A percentile compares a stretch with the other conserved stretches of the same genome.
phyloP scores from a whole-genome alignment of 2,888 invertebrate genomes.

The Lycocerus yunnanus region DNA sequence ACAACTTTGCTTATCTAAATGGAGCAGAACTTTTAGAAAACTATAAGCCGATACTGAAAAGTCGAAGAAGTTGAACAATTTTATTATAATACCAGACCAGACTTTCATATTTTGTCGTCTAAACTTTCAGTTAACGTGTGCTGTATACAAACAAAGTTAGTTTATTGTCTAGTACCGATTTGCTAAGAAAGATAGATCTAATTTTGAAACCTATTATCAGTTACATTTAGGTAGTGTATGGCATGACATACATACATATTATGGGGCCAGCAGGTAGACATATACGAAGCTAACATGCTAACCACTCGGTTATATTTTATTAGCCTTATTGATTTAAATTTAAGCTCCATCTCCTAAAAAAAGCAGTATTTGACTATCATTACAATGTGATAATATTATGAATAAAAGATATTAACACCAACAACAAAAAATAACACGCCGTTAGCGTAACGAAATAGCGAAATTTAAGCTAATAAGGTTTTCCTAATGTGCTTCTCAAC shows the following conservation, averaged over 20 bases:
- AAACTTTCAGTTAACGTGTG: neutral
- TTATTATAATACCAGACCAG: neutral
- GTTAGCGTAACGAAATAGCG: neutral
- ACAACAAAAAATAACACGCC: neutral
- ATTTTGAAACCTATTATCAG: no score
- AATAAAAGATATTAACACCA: neutral
- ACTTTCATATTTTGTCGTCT: neutral
- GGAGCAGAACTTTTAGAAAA: neutral
- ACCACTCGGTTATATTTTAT: no score
- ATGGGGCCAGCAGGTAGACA: no score
- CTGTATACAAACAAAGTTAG: neutral
- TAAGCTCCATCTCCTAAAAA: no score
- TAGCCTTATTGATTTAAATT: no score
- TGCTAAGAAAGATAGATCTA: no score
- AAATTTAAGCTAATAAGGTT: neutral
- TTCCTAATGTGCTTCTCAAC: neutral
- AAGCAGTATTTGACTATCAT: no score
- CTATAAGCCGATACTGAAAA: neutral
- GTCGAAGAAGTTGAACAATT: neutral
- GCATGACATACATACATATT: no score
- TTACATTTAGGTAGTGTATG: no score
- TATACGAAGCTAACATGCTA: no score
- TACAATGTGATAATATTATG: no score
- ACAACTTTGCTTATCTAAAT: neutral
- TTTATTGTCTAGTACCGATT: neutral